Evolutionary conservation across 2,888 invertebrate species (phyloP).

Genomic region (Stenurella melanura): DNA sequence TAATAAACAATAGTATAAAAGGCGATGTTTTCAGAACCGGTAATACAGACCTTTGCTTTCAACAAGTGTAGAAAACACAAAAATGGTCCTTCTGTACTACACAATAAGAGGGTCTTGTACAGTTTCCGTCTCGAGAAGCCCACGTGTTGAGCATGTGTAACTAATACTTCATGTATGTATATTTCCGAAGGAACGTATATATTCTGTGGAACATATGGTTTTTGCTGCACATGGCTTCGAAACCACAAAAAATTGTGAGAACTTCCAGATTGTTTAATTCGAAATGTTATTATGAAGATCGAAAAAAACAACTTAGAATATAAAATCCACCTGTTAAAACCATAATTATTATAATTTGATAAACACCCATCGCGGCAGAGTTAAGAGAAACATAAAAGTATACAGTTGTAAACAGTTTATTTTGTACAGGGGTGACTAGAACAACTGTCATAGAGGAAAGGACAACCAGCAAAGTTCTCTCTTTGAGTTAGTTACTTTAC

Average conservation of each 20-base stretch:
- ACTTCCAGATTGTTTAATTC: slow-evolving; percentile 35
- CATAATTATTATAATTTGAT: slow-evolving; percentile 10
- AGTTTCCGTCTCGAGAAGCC: slow-evolving; percentile 25
- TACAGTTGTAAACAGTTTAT: no score
- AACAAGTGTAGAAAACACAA: slow-evolving; percentile 31
- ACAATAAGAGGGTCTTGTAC: slow-evolving; percentile 9
- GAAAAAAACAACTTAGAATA: slow-evolving; percentile 11
- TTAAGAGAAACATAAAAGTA: not conserved
- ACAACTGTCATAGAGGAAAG: no score
- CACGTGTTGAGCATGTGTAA: slow-evolving; percentile 39
- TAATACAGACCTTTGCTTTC: slow-evolving; percentile 15
- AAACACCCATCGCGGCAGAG: slow-evolving; percentile 2
- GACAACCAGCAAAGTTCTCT: no score
- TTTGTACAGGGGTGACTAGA: no score
- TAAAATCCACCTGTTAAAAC: slow-evolving; percentile 32
- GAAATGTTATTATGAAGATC: slow-evolving; percentile 12
- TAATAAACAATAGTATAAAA: slow-evolving; percentile 4
- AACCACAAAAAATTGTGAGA: slow-evolving; percentile 32
- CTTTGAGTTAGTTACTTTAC: no score
- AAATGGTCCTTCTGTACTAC: slow-evolving; percentile 1
- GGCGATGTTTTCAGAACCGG: slow-evolving; percentile 27
- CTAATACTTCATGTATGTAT: slow-evolving; percentile 31
- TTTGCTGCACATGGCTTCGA: slow-evolving; percentile 32
- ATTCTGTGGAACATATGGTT: slow-evolving; percentile 31
- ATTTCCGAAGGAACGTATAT: slow-evolving; percentile 26